Conservation (phyloP, 2,797 vertebrate genomes). For the Sebastes elongatus region DNA sequence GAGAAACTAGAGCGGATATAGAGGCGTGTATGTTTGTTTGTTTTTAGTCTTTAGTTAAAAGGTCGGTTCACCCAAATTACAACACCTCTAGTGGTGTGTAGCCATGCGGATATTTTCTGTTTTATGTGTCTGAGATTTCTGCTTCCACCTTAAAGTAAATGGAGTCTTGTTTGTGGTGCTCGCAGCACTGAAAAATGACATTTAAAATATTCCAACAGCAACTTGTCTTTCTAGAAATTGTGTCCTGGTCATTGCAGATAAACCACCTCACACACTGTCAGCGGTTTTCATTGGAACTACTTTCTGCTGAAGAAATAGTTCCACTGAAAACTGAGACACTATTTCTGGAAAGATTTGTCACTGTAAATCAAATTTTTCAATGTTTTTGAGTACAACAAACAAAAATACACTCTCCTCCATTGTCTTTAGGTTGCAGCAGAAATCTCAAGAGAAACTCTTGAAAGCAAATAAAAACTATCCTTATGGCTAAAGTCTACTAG, state of each 20-base stretch:
- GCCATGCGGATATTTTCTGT: not conserved
- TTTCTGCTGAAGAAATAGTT: not conserved
- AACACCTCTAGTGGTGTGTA: not conserved
- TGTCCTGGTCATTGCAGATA: not conserved
- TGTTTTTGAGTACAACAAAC: not conserved
- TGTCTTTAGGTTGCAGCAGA: not conserved
- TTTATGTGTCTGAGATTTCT: not conserved
- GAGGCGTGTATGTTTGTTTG: conserved; percentile 17
- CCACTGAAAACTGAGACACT: not conserved
- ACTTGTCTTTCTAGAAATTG: not conserved
- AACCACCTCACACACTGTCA: not conserved
- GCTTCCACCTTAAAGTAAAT: not conserved
- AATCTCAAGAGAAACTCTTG: not conserved
- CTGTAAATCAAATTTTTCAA: not conserved
- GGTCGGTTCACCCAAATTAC: conserved; percentile 12
- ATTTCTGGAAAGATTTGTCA: not conserved
- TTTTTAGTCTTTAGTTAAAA: conserved; percentile 1
- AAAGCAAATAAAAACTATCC: not conserved
- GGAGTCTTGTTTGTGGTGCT: not conserved
- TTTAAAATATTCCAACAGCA: not conserved
- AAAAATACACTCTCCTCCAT: not conserved
- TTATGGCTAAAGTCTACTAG: not conserved
- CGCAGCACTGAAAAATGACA: not conserved
- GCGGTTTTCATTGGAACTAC: not conserved
- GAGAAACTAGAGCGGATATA: conserved; percentile 96